phyloP scores from a whole-genome alignment of 1,140 invertebrate species.

The Papilio xuthus region DNA sequence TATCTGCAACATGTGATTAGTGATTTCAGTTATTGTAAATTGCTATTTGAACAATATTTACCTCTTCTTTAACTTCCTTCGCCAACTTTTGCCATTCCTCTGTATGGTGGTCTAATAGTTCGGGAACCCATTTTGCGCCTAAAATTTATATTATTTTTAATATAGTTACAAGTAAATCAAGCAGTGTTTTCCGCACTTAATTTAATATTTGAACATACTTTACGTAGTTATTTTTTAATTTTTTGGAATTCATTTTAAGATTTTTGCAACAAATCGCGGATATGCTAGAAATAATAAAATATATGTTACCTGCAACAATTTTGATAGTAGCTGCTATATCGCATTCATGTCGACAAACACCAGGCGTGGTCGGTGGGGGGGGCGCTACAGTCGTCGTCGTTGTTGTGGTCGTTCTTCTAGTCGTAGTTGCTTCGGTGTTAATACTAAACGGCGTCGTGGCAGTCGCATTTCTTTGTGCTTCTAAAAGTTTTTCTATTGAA shows the following conservation, averaged over 20 bases:
- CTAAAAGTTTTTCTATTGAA: slow-evolving; percentile 90
- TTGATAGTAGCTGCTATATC: slow-evolving; percentile 92
- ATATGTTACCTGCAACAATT: slow-evolving; percentile 84
- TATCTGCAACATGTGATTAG: no score
- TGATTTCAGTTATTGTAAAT: not conserved
- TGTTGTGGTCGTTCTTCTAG: slow-evolving; percentile 86
- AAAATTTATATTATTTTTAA: slow-evolving; percentile 42
- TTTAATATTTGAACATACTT: no score
- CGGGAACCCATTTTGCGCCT: slow-evolving; percentile 91
- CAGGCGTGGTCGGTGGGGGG: slow-evolving; percentile 89
- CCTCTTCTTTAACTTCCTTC: slow-evolving; percentile 89
- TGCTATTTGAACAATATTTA: slow-evolving; percentile 56
- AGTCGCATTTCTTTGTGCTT: slow-evolving; percentile 86
- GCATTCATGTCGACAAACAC: slow-evolving; percentile 89
- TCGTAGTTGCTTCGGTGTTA: slow-evolving; percentile 81
- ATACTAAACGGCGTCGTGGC: slow-evolving; percentile 76
- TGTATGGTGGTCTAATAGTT: slow-evolving; percentile 92
- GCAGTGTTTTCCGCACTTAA: no score
- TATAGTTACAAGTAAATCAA: no score
- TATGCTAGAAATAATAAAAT: not conserved
- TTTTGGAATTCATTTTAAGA: no score
- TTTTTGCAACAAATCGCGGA: no score
- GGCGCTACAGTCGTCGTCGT: slow-evolving; percentile 90
- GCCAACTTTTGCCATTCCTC: slow-evolving; percentile 92
- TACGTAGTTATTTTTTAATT: no score